These are phyloP conservation scores for Protonemura montana DNA, from an alignment of 2,888 invertebrate species.

Conservation along the genomic window DNA sequence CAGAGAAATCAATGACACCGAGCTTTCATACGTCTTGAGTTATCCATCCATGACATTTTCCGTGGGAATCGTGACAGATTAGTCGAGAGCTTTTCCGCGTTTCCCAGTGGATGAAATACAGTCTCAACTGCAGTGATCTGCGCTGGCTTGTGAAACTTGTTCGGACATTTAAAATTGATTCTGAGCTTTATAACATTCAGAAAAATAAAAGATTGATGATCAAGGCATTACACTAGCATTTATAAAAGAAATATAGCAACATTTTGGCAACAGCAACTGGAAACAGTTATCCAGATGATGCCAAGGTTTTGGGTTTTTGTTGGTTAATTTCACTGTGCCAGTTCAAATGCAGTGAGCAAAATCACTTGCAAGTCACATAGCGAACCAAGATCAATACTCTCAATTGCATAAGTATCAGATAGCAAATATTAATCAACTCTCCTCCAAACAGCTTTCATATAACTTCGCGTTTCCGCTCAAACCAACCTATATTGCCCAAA, in stretches of 20 bases:
- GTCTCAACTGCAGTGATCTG: neutral
- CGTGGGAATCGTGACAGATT: neutral
- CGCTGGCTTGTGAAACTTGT: neutral
- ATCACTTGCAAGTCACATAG: neutral
- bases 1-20: neutral
- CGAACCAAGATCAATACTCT: neutral
- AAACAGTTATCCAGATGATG: too few relatives aligned
- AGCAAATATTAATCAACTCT: constrained; percentile 4
- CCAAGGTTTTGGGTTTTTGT: too few relatives aligned
- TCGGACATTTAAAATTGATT: neutral
- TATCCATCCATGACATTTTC: neutral
- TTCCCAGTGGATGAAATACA: neutral
- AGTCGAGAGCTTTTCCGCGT: neutral
- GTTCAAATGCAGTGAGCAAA: too few relatives aligned
- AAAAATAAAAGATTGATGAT: neutral
- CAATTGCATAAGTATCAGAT: neutral
- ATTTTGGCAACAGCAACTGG: too few relatives aligned
- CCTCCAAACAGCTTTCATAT: neutral
- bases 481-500: neutral
- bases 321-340: too few relatives aligned
- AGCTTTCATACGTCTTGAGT: neutral
- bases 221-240: too few relatives aligned
- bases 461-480: neutral
- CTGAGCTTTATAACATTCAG: neutral
- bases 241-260: too few relatives aligned